Base-by-base conservation (phyloP, 2,113 vertebrate genomes). In the Neogale vison region DNA sequence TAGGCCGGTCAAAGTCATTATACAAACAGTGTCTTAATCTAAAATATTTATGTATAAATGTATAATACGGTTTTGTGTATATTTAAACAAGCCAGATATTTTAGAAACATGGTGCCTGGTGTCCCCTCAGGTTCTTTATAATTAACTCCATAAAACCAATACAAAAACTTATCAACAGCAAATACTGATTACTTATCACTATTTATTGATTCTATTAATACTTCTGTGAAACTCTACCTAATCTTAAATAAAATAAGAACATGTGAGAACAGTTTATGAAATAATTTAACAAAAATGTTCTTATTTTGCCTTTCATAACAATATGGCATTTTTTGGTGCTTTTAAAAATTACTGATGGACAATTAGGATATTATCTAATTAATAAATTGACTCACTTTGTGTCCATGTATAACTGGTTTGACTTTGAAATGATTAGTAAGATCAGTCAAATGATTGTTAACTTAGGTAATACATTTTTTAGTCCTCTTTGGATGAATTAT, bases 111-210 rank as follows among this genome's bases (percentile, higher is more conserved):
- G 31, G 67, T 57, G 21, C 36, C 36, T 76, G 77, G 57, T 96
- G 69, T 63, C 79, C 85, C 63, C 42, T 42, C 77, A 71, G 71
- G 31, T 89, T 97, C 96, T 72, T 84, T 95, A 52, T 90, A 95
- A 95, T 95, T 77, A 97, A 95, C 59, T 74, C 34, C 79, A 3
- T 74, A 88, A 97, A 97, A 74, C 86, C n/a, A 95, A 84, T 63
- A 36, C 15, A 96, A 45, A 82, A 90, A 93, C 42, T 95, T 96
- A 96, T 97, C 92, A 92, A 72, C 45, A 83, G 55, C 79, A 97
- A 97, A 96, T 94, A 92, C 52, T 97, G 76, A 92, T 97, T 94
- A 72, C n/a, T 72, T 96, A 96, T 90, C 90, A 96, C 95, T 96
- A 74, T 93, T 97, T 98, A 97, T 88, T 96, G 61, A 93, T 96